Evolutionary conservation across 2,797 vertebrate species (phyloP), one percentile per base, ranked within the genome.

Genomic region (Catostomus latipinnis): DNA sequence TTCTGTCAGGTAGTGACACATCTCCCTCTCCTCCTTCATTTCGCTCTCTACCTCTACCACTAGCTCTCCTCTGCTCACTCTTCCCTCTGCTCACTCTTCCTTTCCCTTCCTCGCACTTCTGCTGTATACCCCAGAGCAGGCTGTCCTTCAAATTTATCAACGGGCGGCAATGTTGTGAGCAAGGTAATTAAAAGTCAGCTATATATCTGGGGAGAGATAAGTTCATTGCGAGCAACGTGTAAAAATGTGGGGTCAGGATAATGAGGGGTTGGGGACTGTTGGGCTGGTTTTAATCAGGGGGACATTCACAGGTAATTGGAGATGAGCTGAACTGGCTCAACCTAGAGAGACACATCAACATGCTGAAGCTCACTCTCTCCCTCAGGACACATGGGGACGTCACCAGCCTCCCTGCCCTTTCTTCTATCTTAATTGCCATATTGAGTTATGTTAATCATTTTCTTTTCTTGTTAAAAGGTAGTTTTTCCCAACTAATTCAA

Each of bases 351-450:
- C 90, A 91, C 22, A 10, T 88, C 84, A 85, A 83, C 89, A 86
- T 83, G 82, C 86, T 11, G 54, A 52, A 61, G 48, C 80, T 74
- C 57, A 82, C 88, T 82, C 77, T 82, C 77, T 87, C 87, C 91
- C 90, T 49, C 13, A 74, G 87, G 92, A 92, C 87, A 86, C 81
- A 79, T 84, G 88, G 89, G 90, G 88, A 86, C 89, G 86, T 87
- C 84, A 85, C 65, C 78, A 87, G 81, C 91, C 90, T 89, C 89
- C 87, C 82, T 85, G 84, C 90, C 87, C 87, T 88, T 92, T 91
- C 90, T 93, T 93, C 90, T 92, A 91, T 93, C 93, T 93, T 94
- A 95, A 94, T 95, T 92, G 92, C 92, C 90, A 92, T 91, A 92
- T 89, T 93, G 92, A 92, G 87, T 92, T 92, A 85, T 88, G 88